A percentile compares a stretch with the other conserved stretches of the same genome.
Conservation (phyloP, 2,797 vertebrate species). For the Craterocephalus amniculus region DNA sequence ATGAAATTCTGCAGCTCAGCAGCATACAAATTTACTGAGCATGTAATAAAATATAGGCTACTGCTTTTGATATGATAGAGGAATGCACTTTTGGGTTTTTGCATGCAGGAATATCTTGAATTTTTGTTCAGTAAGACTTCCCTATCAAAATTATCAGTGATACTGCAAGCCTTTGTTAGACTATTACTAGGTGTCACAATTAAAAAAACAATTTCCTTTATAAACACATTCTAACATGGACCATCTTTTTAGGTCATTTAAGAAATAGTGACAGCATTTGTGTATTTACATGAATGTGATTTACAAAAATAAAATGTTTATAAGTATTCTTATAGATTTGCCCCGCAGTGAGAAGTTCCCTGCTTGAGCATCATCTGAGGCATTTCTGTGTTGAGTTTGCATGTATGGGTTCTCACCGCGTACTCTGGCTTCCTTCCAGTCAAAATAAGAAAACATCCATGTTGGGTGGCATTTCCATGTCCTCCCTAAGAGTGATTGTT, state of each 20-base stretch:
- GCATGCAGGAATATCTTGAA: neutral
- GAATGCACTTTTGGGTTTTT: conserved; percentile 16
- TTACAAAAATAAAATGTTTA: neutral
- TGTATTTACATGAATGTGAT: neutral
- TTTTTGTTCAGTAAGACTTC: conserved; percentile 4
- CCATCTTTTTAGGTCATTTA: neutral
- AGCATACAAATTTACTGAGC: conserved; percentile 62
- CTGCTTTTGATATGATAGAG: conserved; percentile 43
- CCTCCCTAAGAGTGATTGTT: no score
- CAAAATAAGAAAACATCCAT: neutral
- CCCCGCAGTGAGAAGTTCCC: no score
- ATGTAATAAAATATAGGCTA: conserved; percentile 56
- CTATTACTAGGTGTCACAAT: neutral
- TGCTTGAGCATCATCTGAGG: no score
- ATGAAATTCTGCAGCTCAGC: conserved; percentile 63
- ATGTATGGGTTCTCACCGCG: no score
- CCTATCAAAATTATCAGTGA: neutral
- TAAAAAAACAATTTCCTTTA: neutral
- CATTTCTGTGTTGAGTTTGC: no score
- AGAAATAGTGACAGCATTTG: neutral
- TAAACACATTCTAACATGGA: conserved; percentile 19
- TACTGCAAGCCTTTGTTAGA: neutral
- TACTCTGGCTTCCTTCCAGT: no score
- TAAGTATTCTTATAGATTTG: no score
- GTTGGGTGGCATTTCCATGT: neutral